A percentile compares a stretch with the other conserved stretches of the same genome.
These are phyloP conservation scores for Channa striata DNA, from an alignment of 2,797 vertebrate species.

Conservation along the genomic window DNA sequence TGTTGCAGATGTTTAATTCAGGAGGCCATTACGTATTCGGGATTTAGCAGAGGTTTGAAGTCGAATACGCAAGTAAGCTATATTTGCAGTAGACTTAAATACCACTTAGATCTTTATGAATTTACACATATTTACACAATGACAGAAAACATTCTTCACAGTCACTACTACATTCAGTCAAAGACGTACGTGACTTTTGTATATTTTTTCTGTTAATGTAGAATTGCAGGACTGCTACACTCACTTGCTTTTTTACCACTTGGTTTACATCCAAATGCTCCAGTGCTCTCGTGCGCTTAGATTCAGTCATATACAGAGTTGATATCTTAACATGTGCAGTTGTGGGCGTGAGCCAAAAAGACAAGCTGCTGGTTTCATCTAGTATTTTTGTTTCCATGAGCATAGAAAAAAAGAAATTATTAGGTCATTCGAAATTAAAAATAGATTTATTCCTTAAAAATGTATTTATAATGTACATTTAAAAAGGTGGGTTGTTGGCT, in stretches of 20 bases:
- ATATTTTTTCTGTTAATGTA: background rate
- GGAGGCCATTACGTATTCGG: conserved; percentile 3
- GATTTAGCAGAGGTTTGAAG: background rate
- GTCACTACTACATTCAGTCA: no score
- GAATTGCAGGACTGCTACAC: background rate
- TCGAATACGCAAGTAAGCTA: background rate
- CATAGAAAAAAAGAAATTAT: background rate
- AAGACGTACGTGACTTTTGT: no score
- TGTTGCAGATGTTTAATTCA: conserved; percentile 39
- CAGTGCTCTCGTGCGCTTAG: background rate
- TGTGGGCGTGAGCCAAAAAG: background rate
- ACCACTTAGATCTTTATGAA: no score
- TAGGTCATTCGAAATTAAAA: background rate
- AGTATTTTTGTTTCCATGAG: conserved; percentile 3
- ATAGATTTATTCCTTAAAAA: background rate
- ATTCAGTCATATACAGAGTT: background rate
- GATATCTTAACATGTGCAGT: background rate
- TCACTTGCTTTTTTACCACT: background rate
- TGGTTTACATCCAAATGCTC: background rate
- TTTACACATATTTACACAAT: no score
- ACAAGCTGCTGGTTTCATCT: background rate
- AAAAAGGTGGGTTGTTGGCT: background rate
- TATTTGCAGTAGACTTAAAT: background rate
- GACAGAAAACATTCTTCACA: no score
- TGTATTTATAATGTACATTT: background rate